Percentiles rank a stretch among this genome's conserved stretches.
phyloP scores from a whole-genome alignment of 2,888 invertebrate genomes.

The Ganaspis brasiliensis region DNA sequence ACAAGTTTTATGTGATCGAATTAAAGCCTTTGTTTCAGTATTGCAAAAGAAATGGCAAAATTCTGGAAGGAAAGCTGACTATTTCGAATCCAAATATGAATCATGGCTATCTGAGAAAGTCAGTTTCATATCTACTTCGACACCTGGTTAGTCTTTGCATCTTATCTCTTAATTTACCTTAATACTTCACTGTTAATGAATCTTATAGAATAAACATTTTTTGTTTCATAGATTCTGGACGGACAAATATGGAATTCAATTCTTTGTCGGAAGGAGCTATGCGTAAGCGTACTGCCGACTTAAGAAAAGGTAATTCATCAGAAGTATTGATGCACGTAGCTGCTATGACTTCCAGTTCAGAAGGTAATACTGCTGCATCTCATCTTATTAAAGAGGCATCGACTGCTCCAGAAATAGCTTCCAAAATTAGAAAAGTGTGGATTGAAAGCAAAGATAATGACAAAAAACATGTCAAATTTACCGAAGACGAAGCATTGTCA shows the following conservation, averaged over 20 bases:
- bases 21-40: not conserved
- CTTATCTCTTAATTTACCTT: not conserved
- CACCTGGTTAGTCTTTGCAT: not conserved
- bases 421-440: not conserved
- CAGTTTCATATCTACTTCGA: not conserved
- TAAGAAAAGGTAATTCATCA: slow-evolving; percentile 1
- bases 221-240: not conserved
- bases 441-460: not conserved
- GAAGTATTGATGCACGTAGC: slow-evolving; percentile 1
- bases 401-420: not conserved
- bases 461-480: not conserved
- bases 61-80: not conserved
- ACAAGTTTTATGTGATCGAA: not conserved
- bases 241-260: not conserved
- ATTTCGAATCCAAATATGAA: not conserved
- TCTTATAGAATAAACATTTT: not conserved
- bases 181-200: not conserved
- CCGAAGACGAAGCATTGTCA: not conserved
- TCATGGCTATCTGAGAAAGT: not conserved
- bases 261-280: slow-evolving; percentile 7
- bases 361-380: not conserved
- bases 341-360: slow-evolving; percentile 2
- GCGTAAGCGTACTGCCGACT: slow-evolving; percentile 2
- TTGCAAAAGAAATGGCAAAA: not conserved
- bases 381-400: slow-evolving; percentile 3